phyloP scores from a whole-genome alignment of 2,113 vertebrate genomes.

The Riparia riparia region DNA sequence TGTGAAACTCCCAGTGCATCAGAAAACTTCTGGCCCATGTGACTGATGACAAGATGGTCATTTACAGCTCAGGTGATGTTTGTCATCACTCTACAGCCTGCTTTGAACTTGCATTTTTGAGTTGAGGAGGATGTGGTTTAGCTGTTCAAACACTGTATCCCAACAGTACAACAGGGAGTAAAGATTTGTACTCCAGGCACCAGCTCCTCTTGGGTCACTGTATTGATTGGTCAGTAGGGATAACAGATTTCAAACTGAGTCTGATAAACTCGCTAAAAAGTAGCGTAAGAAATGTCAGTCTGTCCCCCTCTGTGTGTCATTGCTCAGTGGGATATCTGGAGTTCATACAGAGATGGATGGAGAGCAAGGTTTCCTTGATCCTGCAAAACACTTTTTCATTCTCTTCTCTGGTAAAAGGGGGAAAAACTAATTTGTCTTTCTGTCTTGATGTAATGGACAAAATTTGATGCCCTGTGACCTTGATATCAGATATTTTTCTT shows the following conservation, averaged over 20 bases:
- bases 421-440: slow-evolving; percentile 18
- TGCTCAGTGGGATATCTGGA: not conserved
- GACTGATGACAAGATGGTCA: not conserved
- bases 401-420: not conserved
- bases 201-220: not conserved
- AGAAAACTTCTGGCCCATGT: accelerated
- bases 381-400: not conserved
- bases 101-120: not conserved
- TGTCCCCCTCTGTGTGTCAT: not conserved
- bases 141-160: not conserved
- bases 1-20: not conserved
- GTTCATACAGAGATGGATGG: not conserved
- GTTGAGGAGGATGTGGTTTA: not conserved
- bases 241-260: not conserved
- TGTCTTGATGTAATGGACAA: slow-evolving; percentile 9
- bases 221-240: not conserved
- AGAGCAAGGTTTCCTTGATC: not conserved
- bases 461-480: slow-evolving; percentile 37
- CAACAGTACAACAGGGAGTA: not conserved
- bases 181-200: not conserved
- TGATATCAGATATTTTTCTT: slow-evolving; percentile 29
- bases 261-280: not conserved
- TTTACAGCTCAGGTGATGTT: not conserved
- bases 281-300: not conserved
- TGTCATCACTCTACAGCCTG: not conserved